Evolutionary conservation across 2,797 vertebrate species (phyloP).

Genomic region (Trachurus trachurus): DNA sequence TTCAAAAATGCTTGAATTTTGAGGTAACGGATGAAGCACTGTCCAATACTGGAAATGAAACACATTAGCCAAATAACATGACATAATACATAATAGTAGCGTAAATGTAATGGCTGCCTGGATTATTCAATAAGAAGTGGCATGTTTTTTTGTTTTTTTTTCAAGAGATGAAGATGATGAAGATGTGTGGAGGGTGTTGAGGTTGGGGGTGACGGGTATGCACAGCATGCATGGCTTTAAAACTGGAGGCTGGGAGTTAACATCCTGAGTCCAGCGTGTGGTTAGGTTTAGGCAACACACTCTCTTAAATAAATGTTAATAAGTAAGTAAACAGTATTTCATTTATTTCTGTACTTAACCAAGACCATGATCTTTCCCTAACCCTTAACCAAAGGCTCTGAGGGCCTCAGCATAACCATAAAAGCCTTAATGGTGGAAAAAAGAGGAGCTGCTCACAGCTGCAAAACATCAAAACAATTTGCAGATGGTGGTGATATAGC

Average conservation of each 20-base stretch:
- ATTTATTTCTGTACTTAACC: constrained; percentile 30
- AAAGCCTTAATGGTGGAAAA: constrained; percentile 51
- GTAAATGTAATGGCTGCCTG: background rate
- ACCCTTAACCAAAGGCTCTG: constrained; percentile 26
- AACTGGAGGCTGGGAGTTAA: background rate
- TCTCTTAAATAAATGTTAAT: constrained; percentile 24
- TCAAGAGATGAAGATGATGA: background rate
- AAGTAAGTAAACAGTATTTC: constrained; percentile 28
- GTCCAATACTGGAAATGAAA: background rate
- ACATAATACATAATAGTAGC: background rate
- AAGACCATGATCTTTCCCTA: constrained; percentile 20
- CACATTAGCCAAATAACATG: background rate
- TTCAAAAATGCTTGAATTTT: background rate
- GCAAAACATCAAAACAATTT: constrained; percentile 46
- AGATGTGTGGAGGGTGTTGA: background rate
- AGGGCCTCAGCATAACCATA: constrained; percentile 34
- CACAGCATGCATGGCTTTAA: background rate
- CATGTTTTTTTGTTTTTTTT: too few species aligned
- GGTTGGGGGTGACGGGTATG: background rate
- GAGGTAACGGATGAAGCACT: background rate
- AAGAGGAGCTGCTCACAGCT: constrained; percentile 44
- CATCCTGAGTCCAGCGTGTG: background rate
- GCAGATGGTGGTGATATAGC: constrained; percentile 13
- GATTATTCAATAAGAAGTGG: background rate
- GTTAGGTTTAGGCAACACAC: constrained; percentile 17